Base-by-base conservation (phyloP, 2,113 vertebrate species). In the Paramisgurnus dabryanus region DNA sequence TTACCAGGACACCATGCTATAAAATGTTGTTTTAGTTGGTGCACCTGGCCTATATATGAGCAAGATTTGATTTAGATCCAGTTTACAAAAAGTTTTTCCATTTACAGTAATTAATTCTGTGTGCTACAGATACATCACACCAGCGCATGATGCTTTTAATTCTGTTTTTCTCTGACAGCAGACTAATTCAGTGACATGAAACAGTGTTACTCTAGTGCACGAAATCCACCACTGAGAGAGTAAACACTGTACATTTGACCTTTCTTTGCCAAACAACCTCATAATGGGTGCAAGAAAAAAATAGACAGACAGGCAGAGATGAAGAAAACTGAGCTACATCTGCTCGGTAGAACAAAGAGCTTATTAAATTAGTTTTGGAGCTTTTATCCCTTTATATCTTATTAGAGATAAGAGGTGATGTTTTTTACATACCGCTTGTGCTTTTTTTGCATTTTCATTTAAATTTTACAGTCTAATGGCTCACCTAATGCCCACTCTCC, bases 361-460 rank as follows among this genome's bases (percentile, higher is more conserved):
- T 79, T 82, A 84, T 86, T 84, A 86, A 84, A 86, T 86, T 84
- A 86, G 72, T 76, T 22, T 80, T 74, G 50, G 41, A 84, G 85
- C 85, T 86, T 86, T 86, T 86, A 86, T 83, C 80, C 76, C 47
- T 72, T 84, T 80, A 84, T 67, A 73, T 82, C 80, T 86, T 80
- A 86, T 84, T 72, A 84, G 78, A 80, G 70, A 65, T 53, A 83
- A 80, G 78, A 82, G 68, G 75, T 67, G 76, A 68, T 79, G 75
- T 67, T 70, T 83, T 83, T 83, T 67, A 73, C 81, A 84, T 79
- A 70, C 80, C 70, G 64, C 66, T 69, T 40, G 43, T 78, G 17
- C 58, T 17, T 10, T 45, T 45, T 7, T 47, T 34, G 27, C 27
- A 47, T 80, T 70, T 67, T 61, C 55, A 34, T 49, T 86, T 64